Conservation (phyloP, 2,888 invertebrate genomes). For the Endotricha flammealis region DNA sequence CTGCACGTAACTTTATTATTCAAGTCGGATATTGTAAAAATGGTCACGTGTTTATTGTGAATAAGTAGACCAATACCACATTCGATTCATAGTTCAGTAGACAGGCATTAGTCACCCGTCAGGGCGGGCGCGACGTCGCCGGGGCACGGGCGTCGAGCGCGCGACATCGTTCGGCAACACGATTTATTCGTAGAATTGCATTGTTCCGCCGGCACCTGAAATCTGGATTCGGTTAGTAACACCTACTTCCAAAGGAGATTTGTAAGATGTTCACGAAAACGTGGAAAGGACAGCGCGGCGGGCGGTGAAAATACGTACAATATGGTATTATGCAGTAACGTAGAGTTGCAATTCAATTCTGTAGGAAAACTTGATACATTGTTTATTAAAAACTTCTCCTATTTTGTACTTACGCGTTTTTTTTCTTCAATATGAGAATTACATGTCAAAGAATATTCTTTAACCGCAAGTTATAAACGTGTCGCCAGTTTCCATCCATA, state of each 20-base stretch:
- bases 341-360: no score
- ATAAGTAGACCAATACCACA: slow-evolving; percentile 9
- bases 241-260: slow-evolving; percentile 43
- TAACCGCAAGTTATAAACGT: no score
- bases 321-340: slow-evolving; percentile 8
- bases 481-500: no score
- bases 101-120: slow-evolving; percentile 22
- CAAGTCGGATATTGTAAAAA: neutral
- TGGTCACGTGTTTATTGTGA: slow-evolving; percentile 1
- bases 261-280: slow-evolving; percentile 29
- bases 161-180: slow-evolving; percentile 35
- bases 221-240: slow-evolving; percentile 61
- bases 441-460: no score
- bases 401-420: no score
- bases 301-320: slow-evolving; percentile 12
- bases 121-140: slow-evolving; percentile 13
- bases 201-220: slow-evolving; percentile 66
- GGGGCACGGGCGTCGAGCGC: slow-evolving; percentile 21
- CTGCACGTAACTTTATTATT: no score
- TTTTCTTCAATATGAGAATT: no score
- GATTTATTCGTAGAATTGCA: slow-evolving; percentile 67
- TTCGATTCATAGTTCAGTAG: slow-evolving; percentile 13
- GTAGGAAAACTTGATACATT: no score
- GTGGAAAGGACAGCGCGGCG: slow-evolving; percentile 9
- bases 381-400: no score